These are phyloP conservation scores for Muscicapa adusta DNA, from an alignment of 2,113 vertebrate species.

Conservation along the genomic window DNA sequence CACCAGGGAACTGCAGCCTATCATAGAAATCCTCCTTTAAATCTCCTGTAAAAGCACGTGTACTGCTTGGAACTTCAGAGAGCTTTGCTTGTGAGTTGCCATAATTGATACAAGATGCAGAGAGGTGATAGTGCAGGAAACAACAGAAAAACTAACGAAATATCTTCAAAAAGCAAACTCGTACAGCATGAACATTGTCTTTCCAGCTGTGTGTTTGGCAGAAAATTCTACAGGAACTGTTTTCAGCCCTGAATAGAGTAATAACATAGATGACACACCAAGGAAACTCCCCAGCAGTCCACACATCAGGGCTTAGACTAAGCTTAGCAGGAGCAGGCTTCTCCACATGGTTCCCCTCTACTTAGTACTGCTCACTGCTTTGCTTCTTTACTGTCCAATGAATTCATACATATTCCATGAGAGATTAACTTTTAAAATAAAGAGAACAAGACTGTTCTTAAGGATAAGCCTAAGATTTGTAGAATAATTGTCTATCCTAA, in stretches of 20 bases:
- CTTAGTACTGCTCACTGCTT: background rate
- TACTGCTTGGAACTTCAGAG: background rate
- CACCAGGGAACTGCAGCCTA: background rate
- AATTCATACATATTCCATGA: background rate
- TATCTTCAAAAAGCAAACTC: background rate
- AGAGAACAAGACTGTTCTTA: background rate
- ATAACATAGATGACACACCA: fast-evolving
- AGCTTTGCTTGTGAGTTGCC: background rate
- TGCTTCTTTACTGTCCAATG: background rate
- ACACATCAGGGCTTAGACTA: background rate
- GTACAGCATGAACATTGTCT: background rate
- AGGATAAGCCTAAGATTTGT: background rate
- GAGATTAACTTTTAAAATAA: constrained; percentile 1
- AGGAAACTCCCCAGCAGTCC: background rate
- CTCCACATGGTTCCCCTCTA: background rate
- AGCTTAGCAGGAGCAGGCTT: background rate
- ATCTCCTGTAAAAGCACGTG: background rate
- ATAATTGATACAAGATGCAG: background rate
- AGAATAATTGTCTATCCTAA: background rate
- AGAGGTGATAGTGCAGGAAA: background rate
- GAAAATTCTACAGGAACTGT: background rate
- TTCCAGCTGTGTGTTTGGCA: background rate
- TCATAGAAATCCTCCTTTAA: background rate
- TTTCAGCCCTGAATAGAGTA: background rate
- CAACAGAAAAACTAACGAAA: background rate